phyloP scores from a whole-genome alignment of 2,113 vertebrate species.

The Beaufortia kweichowensis region DNA sequence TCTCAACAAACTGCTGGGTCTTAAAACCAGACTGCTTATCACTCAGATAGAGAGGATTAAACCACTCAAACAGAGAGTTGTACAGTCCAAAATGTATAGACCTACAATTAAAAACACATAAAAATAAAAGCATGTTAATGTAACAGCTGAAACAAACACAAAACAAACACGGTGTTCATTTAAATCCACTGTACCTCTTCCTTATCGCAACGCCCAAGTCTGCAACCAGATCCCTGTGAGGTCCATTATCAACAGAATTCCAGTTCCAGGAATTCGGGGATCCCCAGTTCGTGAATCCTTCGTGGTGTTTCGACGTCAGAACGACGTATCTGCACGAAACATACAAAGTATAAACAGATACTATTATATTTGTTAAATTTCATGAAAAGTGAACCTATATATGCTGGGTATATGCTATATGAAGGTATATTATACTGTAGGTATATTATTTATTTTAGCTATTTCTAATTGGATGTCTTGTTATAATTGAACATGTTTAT shows the following conservation, averaged over 20 bases:
- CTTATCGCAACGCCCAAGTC: constrained; percentile 84
- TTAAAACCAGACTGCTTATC: constrained; percentile 86
- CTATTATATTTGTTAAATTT: no score
- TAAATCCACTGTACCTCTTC: constrained; percentile 72
- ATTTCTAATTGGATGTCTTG: no score
- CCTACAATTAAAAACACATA: constrained; percentile 64
- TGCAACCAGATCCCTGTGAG: constrained; percentile 87
- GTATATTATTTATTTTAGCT: no score
- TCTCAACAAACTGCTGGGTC: constrained; percentile 82
- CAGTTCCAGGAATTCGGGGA: constrained; percentile 92
- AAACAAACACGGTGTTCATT: neutral
- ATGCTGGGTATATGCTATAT: no score
- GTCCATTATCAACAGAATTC: constrained; percentile 87
- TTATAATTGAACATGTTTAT: no score
- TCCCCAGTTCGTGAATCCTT: constrained; percentile 93
- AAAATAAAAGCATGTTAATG: neutral
- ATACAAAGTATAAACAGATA: neutral
- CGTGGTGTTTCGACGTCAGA: constrained; percentile 92
- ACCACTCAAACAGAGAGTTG: constrained; percentile 92
- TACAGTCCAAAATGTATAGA: constrained; percentile 89
- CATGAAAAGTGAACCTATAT: no score
- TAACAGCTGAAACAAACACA: neutral
- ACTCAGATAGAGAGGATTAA: constrained; percentile 87
- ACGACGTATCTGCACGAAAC: constrained; percentile 84
- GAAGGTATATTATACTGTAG: no score